phyloP scores from a whole-genome alignment of 2,888 invertebrate species.

The Trissonchulus sp. region DNA sequence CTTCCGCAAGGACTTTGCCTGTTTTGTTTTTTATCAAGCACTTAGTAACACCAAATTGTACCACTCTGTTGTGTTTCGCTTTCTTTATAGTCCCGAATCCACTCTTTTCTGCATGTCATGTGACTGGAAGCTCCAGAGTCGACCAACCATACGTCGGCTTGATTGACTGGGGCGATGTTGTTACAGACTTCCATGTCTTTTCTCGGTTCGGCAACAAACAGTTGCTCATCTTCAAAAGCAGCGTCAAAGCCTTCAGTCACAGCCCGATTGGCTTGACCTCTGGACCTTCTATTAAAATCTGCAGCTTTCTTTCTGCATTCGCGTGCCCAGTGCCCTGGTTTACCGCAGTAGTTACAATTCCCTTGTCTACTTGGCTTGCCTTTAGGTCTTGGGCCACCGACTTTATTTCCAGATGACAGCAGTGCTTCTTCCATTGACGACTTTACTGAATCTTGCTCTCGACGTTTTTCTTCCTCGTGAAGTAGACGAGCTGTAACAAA shows the following conservation, averaged over 20 bases:
- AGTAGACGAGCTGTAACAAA: background rate
- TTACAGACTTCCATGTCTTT: background rate
- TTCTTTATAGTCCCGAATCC: background rate
- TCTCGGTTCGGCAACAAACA: background rate
- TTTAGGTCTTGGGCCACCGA: background rate
- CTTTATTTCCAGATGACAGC: background rate
- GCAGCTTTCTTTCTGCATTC: background rate
- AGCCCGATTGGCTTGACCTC: background rate
- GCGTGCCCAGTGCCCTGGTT: background rate
- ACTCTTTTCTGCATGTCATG: background rate
- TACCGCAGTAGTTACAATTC: background rate
- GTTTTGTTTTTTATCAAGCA: background rate
- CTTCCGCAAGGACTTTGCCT: background rate
- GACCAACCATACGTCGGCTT: constrained; percentile 9
- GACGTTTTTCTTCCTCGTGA: background rate
- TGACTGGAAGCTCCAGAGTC: constrained; percentile 4
- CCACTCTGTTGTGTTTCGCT: background rate
- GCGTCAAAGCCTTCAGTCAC: background rate
- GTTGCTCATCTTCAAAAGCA: background rate
- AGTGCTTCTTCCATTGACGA: background rate
- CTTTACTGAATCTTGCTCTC: background rate
- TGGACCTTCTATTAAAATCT: background rate
- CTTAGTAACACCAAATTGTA: background rate
- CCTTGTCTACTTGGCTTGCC: background rate
- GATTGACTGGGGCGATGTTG: background rate